These are phyloP conservation scores for Rhopilema esculentum DNA, from an alignment of 30 jellyfish, hydroid and myxozoan genomes.

Conservation along the genomic window DNA sequence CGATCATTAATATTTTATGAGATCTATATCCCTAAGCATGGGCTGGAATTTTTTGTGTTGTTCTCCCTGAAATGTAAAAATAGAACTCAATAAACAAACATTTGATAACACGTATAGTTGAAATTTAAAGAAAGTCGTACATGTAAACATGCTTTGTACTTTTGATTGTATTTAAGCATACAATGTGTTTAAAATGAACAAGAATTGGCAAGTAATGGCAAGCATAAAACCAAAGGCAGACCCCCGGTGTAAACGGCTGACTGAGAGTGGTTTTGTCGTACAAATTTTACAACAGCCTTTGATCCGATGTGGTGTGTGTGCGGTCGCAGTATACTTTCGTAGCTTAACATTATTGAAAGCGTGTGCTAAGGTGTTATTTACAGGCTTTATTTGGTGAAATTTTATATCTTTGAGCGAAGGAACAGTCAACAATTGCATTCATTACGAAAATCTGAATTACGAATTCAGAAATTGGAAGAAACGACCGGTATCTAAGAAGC, in stretches of 20 bases:
- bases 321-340: background rate
- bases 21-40: background rate
- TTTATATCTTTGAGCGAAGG: background rate
- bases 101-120: background rate
- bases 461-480: background rate
- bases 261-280: background rate
- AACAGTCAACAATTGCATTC: background rate
- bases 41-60: background rate
- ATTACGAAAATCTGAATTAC: background rate
- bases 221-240: background rate
- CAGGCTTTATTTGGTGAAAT: background rate
- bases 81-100: background rate
- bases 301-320: conserved; percentile 14
- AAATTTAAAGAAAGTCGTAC: background rate
- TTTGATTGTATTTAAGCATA: background rate
- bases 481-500: background rate
- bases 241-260: background rate
- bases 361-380: too few species aligned
- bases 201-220: background rate
- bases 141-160: background rate
- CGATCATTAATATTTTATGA: background rate
- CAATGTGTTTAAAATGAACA: background rate
- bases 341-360: too few species aligned
- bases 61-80: background rate
- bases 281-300: background rate